These are phyloP conservation scores for Congeria kusceri DNA, from an alignment of 2,888 invertebrate species.

Conservation along the genomic window DNA sequence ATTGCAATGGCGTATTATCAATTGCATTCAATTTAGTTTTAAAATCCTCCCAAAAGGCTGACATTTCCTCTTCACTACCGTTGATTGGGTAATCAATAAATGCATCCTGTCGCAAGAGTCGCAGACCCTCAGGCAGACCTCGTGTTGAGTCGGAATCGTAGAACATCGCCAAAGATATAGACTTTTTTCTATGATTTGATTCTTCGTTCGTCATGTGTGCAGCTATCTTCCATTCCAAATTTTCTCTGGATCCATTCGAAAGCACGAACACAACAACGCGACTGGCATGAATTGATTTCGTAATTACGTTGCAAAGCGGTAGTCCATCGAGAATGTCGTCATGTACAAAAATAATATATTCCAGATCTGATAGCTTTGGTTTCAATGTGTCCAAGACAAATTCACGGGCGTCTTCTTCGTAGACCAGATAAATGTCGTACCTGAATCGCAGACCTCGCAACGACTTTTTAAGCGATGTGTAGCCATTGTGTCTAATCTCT, in stretches of 20 bases:
- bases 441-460: neutral
- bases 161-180: neutral
- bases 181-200: neutral
- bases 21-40: neutral
- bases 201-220: constrained; percentile 10
- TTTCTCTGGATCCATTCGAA: neutral
- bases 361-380: neutral
- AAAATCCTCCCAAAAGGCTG: neutral
- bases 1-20: neutral
- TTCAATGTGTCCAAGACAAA: constrained; percentile 9
- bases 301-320: neutral
- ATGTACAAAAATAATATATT: neutral
- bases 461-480: neutral
- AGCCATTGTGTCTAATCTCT: neutral
- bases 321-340: neutral
- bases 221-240: neutral
- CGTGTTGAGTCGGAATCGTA: neutral
- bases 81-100: neutral
- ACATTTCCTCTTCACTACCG: neutral
- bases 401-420: neutral
- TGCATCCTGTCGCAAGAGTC: neutral
- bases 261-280: constrained; percentile 8
- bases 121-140: neutral
- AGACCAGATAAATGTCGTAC: constrained; percentile 21
- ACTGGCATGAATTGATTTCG: constrained; percentile 7